Percentiles rank a stretch among this genome's conserved stretches.
These are phyloP conservation scores for Drosophila kohkoa DNA, from an alignment of 1,140 invertebrate species.

Conservation along the genomic window DNA sequence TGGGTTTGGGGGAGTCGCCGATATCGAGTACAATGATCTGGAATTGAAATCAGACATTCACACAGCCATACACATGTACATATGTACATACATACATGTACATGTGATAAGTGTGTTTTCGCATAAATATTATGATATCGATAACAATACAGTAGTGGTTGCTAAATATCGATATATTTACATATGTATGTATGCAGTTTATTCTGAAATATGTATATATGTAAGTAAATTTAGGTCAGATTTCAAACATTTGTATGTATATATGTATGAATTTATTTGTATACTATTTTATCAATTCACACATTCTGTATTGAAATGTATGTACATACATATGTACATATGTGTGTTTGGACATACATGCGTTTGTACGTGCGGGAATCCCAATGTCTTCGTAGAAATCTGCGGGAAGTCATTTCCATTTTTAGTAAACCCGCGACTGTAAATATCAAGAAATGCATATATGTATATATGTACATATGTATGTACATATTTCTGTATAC, in stretches of 20 bases:
- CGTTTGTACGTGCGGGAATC: background rate
- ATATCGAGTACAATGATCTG: constrained; percentile 15
- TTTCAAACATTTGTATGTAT: background rate
- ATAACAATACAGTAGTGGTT: too few relatives aligned
- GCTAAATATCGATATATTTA: background rate
- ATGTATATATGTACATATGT: constrained; percentile 1
- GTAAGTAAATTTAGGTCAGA: background rate
- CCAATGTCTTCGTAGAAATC: background rate
- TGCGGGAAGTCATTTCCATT: background rate
- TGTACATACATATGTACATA: constrained; percentile 5
- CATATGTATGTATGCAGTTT: constrained; percentile 1
- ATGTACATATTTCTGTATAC: background rate
- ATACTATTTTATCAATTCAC: too few relatives aligned
- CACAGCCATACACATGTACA: background rate
- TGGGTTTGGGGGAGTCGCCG: background rate
- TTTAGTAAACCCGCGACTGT: background rate
- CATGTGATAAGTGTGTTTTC: too few relatives aligned
- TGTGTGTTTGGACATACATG: background rate
- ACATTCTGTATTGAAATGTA: background rate
- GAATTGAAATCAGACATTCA: background rate
- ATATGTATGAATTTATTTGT: background rate
- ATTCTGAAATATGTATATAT: background rate
- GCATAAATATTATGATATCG: background rate
- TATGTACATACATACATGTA: background rate
- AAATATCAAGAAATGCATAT: background rate